phyloP scores from a whole-genome alignment of 2,888 invertebrate species.

The Sepiola atlantica region DNA sequence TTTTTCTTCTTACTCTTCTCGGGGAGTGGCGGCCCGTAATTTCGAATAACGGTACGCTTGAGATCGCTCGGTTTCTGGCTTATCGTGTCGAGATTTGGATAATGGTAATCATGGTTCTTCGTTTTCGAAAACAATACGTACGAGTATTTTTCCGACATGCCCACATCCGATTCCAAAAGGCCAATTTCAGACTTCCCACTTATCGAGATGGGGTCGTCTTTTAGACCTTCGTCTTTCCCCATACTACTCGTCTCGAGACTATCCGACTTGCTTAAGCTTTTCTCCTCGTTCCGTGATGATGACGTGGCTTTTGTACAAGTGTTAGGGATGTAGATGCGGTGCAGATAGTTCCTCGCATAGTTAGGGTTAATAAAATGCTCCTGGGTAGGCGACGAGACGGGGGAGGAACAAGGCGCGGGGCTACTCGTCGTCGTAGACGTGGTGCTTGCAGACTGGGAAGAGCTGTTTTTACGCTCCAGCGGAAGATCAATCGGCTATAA shows the following conservation, averaged over 20 bases:
- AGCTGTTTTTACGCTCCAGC: constrained; percentile 81
- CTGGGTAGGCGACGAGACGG: constrained; percentile 63
- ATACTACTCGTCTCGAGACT: constrained; percentile 60
- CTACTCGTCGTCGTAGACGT: constrained; percentile 74
- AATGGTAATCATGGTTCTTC: constrained; percentile 86
- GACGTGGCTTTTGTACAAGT: constrained; percentile 58
- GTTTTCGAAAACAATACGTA: constrained; percentile 67
- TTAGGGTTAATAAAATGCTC: constrained; percentile 64
- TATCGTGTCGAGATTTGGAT: constrained; percentile 81
- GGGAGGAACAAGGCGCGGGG: constrained; percentile 67
- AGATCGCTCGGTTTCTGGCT: constrained; percentile 63
- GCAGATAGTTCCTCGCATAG: constrained; percentile 74
- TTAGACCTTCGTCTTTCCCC: constrained; percentile 65
- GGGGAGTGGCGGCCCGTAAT: constrained; percentile 75
- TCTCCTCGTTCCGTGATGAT: constrained; percentile 64
- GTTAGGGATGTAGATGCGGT: constrained; percentile 80
- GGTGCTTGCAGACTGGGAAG: constrained; percentile 71
- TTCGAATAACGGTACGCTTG: constrained; percentile 39
- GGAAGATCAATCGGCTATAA: constrained; percentile 90
- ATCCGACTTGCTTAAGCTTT: constrained; percentile 62
- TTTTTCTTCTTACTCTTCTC: constrained; percentile 69
- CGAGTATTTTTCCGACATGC: constrained; percentile 63
- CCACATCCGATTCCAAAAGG: constrained; percentile 60
- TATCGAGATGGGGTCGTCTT: constrained; percentile 63
- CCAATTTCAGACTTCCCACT: constrained; percentile 66